Percentiles rank a stretch among this genome's conserved stretches.
Conservation (phyloP, 1,140 invertebrate genomes). For the Mya arenaria region DNA sequence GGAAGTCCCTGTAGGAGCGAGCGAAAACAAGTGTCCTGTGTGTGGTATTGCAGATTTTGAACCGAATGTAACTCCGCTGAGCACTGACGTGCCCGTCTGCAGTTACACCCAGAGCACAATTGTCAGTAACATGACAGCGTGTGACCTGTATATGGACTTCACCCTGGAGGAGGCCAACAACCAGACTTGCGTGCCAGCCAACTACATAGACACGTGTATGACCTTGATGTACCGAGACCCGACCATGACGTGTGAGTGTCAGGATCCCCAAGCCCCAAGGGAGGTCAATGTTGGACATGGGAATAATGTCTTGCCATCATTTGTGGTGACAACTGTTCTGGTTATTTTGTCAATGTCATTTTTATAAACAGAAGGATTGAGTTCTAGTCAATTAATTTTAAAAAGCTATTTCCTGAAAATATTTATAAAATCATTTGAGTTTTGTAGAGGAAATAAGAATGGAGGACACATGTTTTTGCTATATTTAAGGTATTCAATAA, state of each 20-base stretch:
- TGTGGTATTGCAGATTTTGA: constrained; percentile 16
- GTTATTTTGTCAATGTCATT: too few species aligned
- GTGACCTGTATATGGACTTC: constrained; percentile 44
- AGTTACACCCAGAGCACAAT: neutral
- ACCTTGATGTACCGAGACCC: neutral
- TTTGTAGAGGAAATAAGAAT: too few species aligned
- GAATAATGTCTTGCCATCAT: neutral
- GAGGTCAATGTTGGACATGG: constrained; percentile 1
- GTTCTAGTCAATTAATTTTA: too few species aligned
- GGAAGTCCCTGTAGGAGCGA: constrained; percentile 23
- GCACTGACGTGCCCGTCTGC: neutral
- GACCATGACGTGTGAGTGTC: constrained; percentile 10
- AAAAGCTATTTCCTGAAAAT: too few species aligned
- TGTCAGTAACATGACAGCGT: constrained; percentile 11
- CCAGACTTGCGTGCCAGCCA: constrained; percentile 19
- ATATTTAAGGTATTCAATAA: too few species aligned
- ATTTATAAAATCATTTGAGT: too few species aligned
- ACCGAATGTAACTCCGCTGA: neutral
- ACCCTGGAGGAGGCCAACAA: constrained; percentile 1
- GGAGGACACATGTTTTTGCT: too few species aligned
- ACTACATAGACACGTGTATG: neutral
- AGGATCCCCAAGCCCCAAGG: neutral
- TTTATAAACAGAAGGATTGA: too few species aligned
- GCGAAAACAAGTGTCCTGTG: constrained; percentile 26
- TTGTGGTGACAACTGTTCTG: neutral